Percentiles rank a stretch among this genome's conserved stretches.
Evolutionary conservation across 2,797 vertebrate genomes (phyloP).

Genomic region (Macropodus opercularis): DNA sequence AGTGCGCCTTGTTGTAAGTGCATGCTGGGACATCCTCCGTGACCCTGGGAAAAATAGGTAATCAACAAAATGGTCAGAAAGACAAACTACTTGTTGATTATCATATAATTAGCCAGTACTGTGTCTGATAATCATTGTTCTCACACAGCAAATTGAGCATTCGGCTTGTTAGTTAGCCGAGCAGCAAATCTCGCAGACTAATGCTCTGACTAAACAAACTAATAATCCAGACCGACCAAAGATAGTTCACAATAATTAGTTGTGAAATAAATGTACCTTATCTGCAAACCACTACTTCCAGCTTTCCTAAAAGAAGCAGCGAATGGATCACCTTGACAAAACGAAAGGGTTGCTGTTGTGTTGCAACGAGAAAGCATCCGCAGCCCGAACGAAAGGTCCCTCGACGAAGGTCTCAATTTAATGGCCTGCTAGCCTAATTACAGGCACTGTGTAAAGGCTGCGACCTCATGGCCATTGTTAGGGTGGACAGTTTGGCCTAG

Average conservation of each 20-base stretch:
- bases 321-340: not conserved
- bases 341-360: constrained; percentile 13
- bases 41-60: not conserved
- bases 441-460: constrained; percentile 52
- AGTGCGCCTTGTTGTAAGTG: not conserved
- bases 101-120: not conserved
- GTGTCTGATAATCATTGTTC: not conserved
- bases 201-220: not conserved
- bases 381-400: constrained; percentile 2
- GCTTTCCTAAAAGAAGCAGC: not conserved
- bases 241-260: not conserved
- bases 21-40: not conserved
- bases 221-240: not conserved
- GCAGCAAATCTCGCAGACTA: not conserved
- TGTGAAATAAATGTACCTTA: not conserved
- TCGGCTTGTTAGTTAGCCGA: not conserved
- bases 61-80: not conserved
- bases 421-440: constrained; percentile 64
- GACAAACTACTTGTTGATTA: not conserved
- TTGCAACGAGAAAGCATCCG: constrained; percentile 7
- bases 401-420: constrained; percentile 15
- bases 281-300: constrained; percentile 6
- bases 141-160: not conserved
- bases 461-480: constrained; percentile 70
- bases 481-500: constrained; percentile 41